phyloP scores from a whole-genome alignment of 2,113 vertebrate species.

The Cygnus atratus region DNA sequence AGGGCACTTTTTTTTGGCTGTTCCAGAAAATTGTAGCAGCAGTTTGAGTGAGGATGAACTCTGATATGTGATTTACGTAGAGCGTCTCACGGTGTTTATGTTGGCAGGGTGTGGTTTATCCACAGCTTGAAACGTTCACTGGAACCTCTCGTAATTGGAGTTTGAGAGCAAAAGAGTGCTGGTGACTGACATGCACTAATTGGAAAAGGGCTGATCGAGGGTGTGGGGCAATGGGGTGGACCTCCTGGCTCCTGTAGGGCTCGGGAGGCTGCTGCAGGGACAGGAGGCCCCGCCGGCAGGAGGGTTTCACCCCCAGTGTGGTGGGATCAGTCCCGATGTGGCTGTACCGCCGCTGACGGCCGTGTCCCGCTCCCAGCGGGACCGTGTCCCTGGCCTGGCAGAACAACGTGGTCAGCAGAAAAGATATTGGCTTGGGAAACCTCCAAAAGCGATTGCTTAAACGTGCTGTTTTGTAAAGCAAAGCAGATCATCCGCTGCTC shows the following conservation, averaged over 20 bases:
- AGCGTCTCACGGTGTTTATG: not conserved
- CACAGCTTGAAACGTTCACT: not conserved
- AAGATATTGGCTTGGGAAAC: not conserved
- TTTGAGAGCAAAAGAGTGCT: not conserved
- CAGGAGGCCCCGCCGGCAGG: not conserved
- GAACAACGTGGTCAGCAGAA: not conserved
- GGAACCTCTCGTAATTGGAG: not conserved
- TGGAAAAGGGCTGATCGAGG: not conserved
- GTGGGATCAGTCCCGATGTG: not conserved
- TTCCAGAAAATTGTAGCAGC: not conserved
- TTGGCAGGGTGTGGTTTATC: slow-evolving; percentile 11
- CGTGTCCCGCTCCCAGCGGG: not conserved
- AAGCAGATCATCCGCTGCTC: not conserved
- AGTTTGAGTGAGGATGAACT: not conserved
- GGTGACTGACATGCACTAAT: not conserved
- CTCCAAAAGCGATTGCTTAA: not conserved
- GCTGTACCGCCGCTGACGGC: accelerated
- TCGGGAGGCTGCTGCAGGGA: not conserved
- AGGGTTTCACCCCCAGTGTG: accelerated
- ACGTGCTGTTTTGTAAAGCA: not conserved
- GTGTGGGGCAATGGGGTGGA: not conserved
- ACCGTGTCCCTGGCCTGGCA: not conserved
- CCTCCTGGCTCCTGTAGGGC: not conserved
- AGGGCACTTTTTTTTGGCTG: accelerated
- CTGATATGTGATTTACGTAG: not conserved